These are phyloP conservation scores for Caenorhabditis zanzibari DNA, from an alignment of 2,888 invertebrate species.

Conservation along the genomic window DNA sequence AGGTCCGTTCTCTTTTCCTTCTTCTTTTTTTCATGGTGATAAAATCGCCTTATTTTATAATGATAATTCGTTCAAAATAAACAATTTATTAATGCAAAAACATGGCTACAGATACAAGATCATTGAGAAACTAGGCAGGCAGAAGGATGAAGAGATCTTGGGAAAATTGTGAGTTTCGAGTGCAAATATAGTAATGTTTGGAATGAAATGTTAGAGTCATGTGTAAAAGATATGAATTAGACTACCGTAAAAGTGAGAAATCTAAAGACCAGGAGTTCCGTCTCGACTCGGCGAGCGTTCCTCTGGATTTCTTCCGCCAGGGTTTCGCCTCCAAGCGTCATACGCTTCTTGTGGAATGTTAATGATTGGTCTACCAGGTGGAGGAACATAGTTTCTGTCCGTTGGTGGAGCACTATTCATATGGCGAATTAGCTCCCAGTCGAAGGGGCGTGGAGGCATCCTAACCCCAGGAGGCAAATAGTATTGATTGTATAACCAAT, in stretches of 20 bases:
- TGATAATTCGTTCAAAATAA: too few relatives aligned
- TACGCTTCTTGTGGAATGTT: conserved; percentile 18
- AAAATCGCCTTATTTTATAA: too few relatives aligned
- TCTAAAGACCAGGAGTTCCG: background rate
- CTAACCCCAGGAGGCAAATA: background rate
- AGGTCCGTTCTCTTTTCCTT: conserved; percentile 32
- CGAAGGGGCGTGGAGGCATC: conserved; percentile 26
- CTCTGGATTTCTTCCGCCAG: too few relatives aligned
- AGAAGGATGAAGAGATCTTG: background rate
- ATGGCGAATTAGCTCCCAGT: background rate
- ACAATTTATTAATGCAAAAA: too few relatives aligned
- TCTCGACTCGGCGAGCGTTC: background rate
- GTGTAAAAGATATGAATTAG: background rate
- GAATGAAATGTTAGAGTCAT: conserved; percentile 2
- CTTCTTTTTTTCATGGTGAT: background rate
- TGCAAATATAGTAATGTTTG: background rate
- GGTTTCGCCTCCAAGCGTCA: too few relatives aligned
- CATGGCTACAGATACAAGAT: conserved; percentile 1
- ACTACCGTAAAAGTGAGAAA: background rate
- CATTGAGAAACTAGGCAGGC: background rate
- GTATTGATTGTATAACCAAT: conserved; percentile 12
- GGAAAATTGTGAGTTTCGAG: background rate
- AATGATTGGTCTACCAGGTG: conserved; percentile 5
- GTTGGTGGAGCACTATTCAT: background rate
- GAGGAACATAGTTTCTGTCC: conserved; percentile 21